Evolutionary conservation across 2,113 vertebrate genomes (phyloP).

Genomic region (Triplophysa rosa): DNA sequence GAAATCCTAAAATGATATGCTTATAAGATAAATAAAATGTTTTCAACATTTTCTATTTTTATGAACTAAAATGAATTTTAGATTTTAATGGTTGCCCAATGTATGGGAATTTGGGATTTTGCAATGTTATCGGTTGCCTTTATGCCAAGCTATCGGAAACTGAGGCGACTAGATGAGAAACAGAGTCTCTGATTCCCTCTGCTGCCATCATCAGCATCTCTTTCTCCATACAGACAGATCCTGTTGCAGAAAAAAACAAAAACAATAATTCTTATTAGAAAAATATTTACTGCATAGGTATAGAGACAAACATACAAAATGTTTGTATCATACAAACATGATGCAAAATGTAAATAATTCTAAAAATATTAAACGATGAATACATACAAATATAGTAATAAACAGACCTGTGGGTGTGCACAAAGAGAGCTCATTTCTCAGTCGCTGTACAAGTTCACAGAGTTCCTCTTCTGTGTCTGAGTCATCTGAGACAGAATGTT

Average conservation of each 20-base stretch:
- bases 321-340: not conserved
- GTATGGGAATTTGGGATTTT: not conserved
- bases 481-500: slow-evolving; percentile 48
- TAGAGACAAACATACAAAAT: not conserved
- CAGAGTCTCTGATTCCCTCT: slow-evolving; percentile 66
- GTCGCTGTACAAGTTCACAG: slow-evolving; percentile 68
- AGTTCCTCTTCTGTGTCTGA: slow-evolving; percentile 65
- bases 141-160: not conserved
- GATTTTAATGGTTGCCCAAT: not conserved
- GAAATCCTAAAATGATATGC: too few relatives aligned
- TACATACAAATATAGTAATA: not conserved
- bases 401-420: slow-evolving; percentile 69
- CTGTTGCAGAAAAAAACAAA: slow-evolving; percentile 64
- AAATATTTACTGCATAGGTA: not conserved
- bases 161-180: slow-evolving; percentile 73
- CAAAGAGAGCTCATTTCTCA: slow-evolving; percentile 68
- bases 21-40: too few relatives aligned
- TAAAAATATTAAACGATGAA: not conserved
- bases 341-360: not conserved
- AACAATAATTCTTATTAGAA: not conserved
- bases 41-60: too few relatives aligned
- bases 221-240: slow-evolving; percentile 50
- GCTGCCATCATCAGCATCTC: slow-evolving; percentile 72
- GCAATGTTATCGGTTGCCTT: not conserved
- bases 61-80: too few relatives aligned